These are phyloP conservation scores for Cotesia glomerata DNA, from an alignment of 1,140 invertebrate genomes.

Conservation along the genomic window DNA sequence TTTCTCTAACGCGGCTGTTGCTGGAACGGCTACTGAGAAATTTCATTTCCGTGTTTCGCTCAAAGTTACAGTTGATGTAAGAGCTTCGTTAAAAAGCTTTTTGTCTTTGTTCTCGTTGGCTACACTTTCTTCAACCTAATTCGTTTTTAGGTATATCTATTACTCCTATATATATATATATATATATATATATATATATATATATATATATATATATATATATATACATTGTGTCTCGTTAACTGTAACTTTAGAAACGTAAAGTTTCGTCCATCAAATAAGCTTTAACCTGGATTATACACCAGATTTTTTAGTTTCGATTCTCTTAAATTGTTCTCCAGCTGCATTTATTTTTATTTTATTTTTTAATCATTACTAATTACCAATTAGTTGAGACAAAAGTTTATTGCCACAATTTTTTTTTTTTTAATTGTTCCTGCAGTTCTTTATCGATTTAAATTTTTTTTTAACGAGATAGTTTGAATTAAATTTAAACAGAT, in stretches of 20 bases:
- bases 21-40: constrained; percentile 22
- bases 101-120: constrained; percentile 2
- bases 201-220: background rate
- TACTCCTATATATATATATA: background rate
- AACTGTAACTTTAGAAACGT: constrained; percentile 5
- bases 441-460: background rate
- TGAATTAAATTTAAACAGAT: background rate
- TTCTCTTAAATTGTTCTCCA: background rate
- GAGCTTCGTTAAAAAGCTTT: constrained; percentile 26
- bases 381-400: background rate
- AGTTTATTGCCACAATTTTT: background rate
- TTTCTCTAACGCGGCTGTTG: constrained; percentile 24
- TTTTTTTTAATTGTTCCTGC: background rate
- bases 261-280: constrained; percentile 14
- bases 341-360: background rate
- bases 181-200: background rate
- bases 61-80: constrained; percentile 9
- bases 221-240: background rate
- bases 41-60: constrained; percentile 29
- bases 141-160: background rate
- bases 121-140: constrained; percentile 13
- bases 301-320: background rate
- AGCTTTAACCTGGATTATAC: constrained; percentile 13
- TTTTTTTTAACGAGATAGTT: background rate
- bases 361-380: background rate